Percentiles rank a stretch among this genome's conserved stretches.
phyloP scores from a whole-genome alignment of 35 echinoderm and acorn worm species.

The Ophioderma brevispina region DNA sequence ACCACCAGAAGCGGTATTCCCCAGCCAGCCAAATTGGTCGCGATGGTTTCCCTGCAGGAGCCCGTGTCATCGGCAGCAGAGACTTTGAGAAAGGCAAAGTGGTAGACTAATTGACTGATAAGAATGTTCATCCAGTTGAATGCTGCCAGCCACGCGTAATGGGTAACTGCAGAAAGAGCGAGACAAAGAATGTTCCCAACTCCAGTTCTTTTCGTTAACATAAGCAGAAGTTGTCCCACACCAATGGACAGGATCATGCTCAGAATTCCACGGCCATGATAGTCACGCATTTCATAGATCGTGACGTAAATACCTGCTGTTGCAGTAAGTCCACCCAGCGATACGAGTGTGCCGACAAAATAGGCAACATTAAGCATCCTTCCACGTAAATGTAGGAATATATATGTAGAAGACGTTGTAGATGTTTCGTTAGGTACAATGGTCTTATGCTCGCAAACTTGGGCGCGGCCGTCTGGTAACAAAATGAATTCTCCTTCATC shows the following conservation, averaged over 20 bases:
- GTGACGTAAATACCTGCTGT: background rate
- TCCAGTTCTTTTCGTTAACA: background rate
- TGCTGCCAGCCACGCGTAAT: background rate
- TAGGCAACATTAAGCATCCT: background rate
- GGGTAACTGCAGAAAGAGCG: background rate
- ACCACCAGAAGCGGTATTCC: background rate
- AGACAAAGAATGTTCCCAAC: background rate
- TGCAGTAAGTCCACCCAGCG: background rate
- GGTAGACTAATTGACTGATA: background rate
- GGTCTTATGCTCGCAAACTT: background rate
- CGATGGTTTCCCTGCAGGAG: background rate
- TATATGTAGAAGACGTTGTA: background rate
- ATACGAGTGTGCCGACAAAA: background rate
- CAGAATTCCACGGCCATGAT: background rate
- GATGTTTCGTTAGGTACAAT: no score
- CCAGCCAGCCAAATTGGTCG: background rate
- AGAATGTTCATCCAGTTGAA: background rate
- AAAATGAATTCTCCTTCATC: background rate
- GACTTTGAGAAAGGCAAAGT: background rate
- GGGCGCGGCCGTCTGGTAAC: background rate
- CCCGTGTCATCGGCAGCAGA: background rate
- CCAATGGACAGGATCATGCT: background rate
- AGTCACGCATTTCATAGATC: background rate
- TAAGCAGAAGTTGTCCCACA: background rate
- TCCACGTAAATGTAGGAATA: background rate